Evolutionary conservation across 2,797 vertebrate species (phyloP).

Genomic region (Myotis myotis): DNA sequence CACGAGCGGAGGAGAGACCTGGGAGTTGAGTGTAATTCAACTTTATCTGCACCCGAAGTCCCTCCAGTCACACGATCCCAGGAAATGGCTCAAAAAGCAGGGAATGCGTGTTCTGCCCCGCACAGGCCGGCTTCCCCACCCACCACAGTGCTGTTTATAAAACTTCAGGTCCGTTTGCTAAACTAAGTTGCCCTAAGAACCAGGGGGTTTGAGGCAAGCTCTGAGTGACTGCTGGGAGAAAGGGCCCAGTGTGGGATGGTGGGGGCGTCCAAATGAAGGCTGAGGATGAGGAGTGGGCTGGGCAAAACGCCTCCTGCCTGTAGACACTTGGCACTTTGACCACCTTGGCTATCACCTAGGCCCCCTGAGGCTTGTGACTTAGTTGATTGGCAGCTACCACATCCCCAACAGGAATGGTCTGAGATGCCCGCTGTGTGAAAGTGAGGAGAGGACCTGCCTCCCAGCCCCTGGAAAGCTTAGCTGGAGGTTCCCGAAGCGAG

Average conservation of each 20-base stretch:
- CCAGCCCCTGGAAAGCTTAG: neutral
- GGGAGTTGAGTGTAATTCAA: neutral
- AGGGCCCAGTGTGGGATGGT: neutral
- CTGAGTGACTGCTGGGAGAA: neutral
- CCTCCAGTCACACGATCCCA: neutral
- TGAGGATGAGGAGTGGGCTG: neutral
- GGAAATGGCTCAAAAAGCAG: conserved; percentile 48
- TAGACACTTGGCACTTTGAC: neutral
- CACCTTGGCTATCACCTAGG: neutral
- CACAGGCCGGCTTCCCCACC: conserved; percentile 7
- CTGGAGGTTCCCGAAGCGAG: neutral
- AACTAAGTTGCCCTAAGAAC: conserved; percentile 49
- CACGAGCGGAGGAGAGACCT: neutral
- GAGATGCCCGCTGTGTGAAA: conserved; percentile 2
- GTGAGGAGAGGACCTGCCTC: neutral
- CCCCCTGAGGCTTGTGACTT: neutral
- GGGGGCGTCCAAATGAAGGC: neutral
- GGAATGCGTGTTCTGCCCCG: conserved; percentile 29
- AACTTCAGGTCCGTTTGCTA: conserved; percentile 34
- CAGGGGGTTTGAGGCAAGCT: neutral
- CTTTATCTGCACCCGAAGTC: conserved; percentile 19
- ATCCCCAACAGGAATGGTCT: neutral
- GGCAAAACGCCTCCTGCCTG: neutral
- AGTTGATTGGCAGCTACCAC: neutral
- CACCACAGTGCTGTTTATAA: conserved; percentile 70